Conservation (phyloP, 2,113 vertebrate species). For the Climacteris rufus region DNA sequence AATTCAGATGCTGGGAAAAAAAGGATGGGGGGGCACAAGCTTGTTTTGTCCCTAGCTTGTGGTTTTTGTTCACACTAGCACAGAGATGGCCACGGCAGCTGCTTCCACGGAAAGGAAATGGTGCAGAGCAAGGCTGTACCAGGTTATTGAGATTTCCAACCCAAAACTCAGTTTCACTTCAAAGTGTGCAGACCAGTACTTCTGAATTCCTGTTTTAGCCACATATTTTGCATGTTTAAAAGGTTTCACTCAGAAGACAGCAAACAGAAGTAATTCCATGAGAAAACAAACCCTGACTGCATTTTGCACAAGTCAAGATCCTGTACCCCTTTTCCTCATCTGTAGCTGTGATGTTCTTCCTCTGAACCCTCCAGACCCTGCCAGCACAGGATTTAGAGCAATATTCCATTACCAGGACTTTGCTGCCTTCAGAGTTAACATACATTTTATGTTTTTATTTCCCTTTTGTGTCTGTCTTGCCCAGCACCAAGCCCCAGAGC, state of each 20-base stretch:
- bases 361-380: accelerated
- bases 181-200: not conserved
- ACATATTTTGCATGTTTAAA: conserved; percentile 23
- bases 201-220: not conserved
- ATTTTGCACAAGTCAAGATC: not conserved
- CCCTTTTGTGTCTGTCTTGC: not conserved
- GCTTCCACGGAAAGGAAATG: accelerated
- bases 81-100: not conserved
- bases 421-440: not conserved
- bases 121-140: not conserved
- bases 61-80: not conserved
- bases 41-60: not conserved
- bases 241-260: not conserved
- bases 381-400: not conserved
- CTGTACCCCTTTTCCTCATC: not conserved
- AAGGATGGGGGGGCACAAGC: not conserved
- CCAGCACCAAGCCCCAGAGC: not conserved
- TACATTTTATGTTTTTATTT: not conserved
- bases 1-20: not conserved
- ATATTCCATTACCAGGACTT: not conserved
- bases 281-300: not conserved
- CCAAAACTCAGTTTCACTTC: not conserved
- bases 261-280: not conserved
- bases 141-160: not conserved
- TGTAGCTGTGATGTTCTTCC: not conserved